These are phyloP conservation scores for Typhlomys cinereus DNA, from an alignment of 2,113 vertebrate genomes.

Conservation along the genomic window DNA sequence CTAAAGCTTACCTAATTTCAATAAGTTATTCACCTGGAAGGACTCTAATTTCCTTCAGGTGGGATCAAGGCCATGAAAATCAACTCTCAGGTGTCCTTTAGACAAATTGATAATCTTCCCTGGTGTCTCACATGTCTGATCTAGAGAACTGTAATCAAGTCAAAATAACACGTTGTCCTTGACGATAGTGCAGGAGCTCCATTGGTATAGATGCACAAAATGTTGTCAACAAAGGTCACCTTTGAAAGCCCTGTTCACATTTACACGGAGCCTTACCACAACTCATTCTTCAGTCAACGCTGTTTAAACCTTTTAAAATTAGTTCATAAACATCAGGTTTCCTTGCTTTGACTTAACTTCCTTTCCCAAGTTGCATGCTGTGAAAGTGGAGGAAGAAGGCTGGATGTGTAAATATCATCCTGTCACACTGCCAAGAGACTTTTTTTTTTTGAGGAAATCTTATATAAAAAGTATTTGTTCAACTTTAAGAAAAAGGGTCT, in stretches of 20 bases:
- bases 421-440: too few species aligned
- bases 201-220: background rate
- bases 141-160: background rate
- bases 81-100: background rate
- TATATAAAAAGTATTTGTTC: too few species aligned
- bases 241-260: background rate
- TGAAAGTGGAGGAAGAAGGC: too few species aligned
- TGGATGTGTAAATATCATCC: too few species aligned
- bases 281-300: background rate
- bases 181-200: background rate
- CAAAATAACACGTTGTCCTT: background rate
- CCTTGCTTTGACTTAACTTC: too few species aligned
- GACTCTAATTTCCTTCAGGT: background rate
- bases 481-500: too few species aligned
- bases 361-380: too few species aligned
- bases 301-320: too few species aligned
- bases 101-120: background rate
- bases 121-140: rapidly evolving
- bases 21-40: background rate
- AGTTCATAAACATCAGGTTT: too few species aligned
- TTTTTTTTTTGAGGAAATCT: too few species aligned
- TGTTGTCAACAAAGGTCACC: background rate
- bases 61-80: rapidly evolving
- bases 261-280: rapidly evolving
- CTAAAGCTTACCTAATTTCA: background rate